These are phyloP conservation scores for Falco concolor DNA, from an alignment of 2,797 vertebrate genomes.

Conservation along the genomic window DNA sequence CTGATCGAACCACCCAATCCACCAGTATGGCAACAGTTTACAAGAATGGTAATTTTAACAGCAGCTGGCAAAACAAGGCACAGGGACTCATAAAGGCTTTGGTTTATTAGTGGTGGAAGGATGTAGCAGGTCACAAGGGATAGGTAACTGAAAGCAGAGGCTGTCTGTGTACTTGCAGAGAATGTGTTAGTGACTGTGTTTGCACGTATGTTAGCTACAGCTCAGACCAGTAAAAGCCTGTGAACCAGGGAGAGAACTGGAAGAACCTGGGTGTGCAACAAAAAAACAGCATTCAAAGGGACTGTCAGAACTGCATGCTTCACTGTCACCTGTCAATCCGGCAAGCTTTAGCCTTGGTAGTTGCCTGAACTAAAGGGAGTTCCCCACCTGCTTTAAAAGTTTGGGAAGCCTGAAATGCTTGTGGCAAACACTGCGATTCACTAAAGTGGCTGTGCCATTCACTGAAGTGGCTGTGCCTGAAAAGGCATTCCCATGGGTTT, in stretches of 20 bases:
- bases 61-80: background rate
- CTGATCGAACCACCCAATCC: background rate
- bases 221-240: background rate
- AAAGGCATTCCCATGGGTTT: background rate
- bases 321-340: background rate
- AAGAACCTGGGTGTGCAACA: background rate
- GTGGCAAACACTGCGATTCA: background rate
- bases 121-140: background rate
- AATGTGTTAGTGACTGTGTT: background rate
- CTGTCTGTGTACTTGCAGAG: background rate
- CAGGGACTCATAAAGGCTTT: background rate
- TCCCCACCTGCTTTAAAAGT: background rate
- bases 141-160: background rate
- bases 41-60: background rate
- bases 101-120: background rate
- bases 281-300: background rate
- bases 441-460: rapidly evolving
- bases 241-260: background rate
- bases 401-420: background rate
- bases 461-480: background rate
- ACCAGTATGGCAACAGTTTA: background rate
- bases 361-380: background rate
- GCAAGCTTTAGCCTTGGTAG: background rate
- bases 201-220: background rate
- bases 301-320: background rate